Percentiles rank a stretch among this genome's conserved stretches.
Conservation (phyloP, 2,113 vertebrate species). For the Ammodytes dubius region DNA sequence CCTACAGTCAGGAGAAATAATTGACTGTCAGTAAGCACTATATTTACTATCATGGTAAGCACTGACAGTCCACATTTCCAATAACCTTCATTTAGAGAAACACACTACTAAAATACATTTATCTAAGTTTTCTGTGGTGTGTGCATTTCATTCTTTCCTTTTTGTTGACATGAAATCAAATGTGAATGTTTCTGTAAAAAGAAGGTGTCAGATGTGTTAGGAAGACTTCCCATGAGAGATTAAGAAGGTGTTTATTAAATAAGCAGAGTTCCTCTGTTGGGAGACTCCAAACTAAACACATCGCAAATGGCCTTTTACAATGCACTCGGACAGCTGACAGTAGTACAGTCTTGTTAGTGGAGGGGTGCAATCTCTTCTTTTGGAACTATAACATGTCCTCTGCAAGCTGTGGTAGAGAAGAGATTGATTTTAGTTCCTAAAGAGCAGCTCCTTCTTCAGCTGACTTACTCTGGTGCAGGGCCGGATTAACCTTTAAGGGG, state of each 20-base stretch:
- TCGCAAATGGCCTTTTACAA: neutral
- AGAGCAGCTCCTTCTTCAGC: neutral
- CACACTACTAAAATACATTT: conserved; percentile 10
- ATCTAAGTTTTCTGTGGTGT: neutral
- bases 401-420: neutral
- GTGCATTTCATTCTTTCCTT: neutral
- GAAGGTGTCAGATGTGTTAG: neutral
- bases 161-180: neutral
- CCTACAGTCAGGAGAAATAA: conserved; percentile 17
- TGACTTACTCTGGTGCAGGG: neutral
- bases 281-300: neutral
- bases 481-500: neutral
- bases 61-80: neutral
- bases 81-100: neutral
- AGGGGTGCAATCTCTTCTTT: neutral
- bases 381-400: neutral
- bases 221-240: neutral
- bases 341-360: neutral
- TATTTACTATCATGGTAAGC: too few species aligned
- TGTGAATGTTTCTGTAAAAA: neutral
- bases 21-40: conserved; percentile 31
- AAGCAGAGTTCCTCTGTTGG: neutral
- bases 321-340: conserved; percentile 7
- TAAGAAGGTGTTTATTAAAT: neutral
- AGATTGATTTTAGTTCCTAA: conserved; percentile 7